These are phyloP conservation scores for Lasiommata megera DNA, from an alignment of 2,888 invertebrate species.

Conservation along the genomic window DNA sequence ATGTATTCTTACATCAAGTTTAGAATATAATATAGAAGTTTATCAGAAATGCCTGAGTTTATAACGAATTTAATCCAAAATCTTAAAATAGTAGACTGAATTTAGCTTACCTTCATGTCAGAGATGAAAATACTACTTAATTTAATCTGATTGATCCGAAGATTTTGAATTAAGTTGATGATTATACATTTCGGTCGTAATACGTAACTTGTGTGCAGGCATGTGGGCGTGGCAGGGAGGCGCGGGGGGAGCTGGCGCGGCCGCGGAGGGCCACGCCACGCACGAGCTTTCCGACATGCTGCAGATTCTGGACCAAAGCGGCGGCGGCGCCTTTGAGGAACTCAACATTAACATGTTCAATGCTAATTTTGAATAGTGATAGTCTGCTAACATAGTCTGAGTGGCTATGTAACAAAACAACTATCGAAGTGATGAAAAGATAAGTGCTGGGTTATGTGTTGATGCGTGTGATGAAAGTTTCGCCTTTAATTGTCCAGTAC, in stretches of 20 bases:
- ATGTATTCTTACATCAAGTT: too few relatives aligned
- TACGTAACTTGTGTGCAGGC: slow-evolving; percentile 57
- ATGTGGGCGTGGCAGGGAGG: slow-evolving; percentile 91
- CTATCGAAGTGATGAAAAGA: slow-evolving; percentile 1
- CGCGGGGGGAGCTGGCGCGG: slow-evolving; percentile 53
- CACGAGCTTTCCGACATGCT: slow-evolving; percentile 94
- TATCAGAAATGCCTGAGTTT: too few relatives aligned
- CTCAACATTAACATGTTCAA: slow-evolving; percentile 95
- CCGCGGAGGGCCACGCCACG: slow-evolving; percentile 76
- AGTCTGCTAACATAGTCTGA: neutral
- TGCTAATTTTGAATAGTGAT: slow-evolving; percentile 78
- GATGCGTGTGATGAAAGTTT: neutral
- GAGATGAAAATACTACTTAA: too few relatives aligned
- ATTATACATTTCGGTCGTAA: neutral
- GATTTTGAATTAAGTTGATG: too few relatives aligned
- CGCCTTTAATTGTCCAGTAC: slow-evolving; percentile 3
- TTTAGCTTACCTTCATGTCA: too few relatives aligned
- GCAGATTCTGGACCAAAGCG: slow-evolving; percentile 94
- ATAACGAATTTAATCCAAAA: too few relatives aligned
- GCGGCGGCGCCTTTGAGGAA: slow-evolving; percentile 92
- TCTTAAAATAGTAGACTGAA: too few relatives aligned
- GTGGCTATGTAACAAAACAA: neutral
- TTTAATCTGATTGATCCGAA: too few relatives aligned
- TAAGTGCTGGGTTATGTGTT: slow-evolving; percentile 8
- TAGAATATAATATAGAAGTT: too few relatives aligned